Conservation (phyloP, 2,113 vertebrate genomes). For the Actenoides lindsayi region DNA sequence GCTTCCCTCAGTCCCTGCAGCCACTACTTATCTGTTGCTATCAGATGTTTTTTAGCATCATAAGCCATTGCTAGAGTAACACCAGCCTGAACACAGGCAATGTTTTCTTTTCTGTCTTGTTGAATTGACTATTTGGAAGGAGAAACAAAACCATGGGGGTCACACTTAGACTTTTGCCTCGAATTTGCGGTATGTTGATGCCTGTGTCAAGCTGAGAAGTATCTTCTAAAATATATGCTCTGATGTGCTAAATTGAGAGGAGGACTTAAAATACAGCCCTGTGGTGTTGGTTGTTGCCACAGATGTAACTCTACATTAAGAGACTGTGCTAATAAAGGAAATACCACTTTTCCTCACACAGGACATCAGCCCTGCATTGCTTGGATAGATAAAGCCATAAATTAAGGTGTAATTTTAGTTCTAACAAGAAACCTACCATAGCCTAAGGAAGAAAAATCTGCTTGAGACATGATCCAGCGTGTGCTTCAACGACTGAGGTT, state of each 20-base stretch:
- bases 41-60: neutral
- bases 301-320: conserved; percentile 38
- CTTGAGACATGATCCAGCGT: neutral
- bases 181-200: neutral
- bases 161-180: neutral
- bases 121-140: neutral
- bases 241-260: neutral
- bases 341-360: conserved; percentile 52
- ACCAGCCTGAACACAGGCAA: neutral
- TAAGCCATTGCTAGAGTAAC: neutral
- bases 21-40: neutral
- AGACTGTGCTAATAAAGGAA: conserved; percentile 63
- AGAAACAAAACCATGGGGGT: neutral
- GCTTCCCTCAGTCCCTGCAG: neutral
- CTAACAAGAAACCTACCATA: conserved; percentile 5
- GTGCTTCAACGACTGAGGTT: neutral
- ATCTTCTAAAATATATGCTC: conserved; percentile 18
- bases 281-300: conserved; percentile 16
- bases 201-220: conserved; percentile 4
- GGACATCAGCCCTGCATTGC: conserved; percentile 55
- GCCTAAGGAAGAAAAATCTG: neutral
- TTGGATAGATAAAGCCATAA: conserved; percentile 61
- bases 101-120: neutral
- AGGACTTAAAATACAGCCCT: conserved; percentile 33
- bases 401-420: conserved; percentile 48